phyloP scores from a whole-genome alignment of 2,113 vertebrate species.

The Calyptommatus sinebrachiatus region DNA sequence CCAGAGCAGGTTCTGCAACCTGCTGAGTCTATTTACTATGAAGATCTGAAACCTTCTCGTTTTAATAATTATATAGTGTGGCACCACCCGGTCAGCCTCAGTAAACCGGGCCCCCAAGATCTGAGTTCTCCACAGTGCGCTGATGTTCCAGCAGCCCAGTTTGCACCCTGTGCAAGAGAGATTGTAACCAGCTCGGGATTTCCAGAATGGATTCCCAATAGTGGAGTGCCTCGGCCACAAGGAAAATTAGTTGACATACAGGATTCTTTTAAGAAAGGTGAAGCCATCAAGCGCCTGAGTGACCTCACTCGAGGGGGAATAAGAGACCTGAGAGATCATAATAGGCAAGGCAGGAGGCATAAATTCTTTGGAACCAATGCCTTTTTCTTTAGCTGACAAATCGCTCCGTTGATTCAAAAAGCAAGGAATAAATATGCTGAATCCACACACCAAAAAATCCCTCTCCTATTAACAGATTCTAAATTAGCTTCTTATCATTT shows the following conservation, averaged over 20 bases:
- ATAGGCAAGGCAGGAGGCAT: constrained; percentile 68
- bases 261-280: constrained; percentile 73
- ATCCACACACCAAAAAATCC: constrained; percentile 10
- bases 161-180: neutral
- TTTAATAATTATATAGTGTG: constrained; percentile 22
- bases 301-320: constrained; percentile 52
- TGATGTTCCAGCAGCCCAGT: constrained; percentile 7
- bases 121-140: constrained; percentile 8
- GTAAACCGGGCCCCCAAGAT: constrained; percentile 36
- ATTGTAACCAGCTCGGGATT: neutral
- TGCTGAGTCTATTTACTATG: constrained; percentile 31
- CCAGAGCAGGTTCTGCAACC: constrained; percentile 13
- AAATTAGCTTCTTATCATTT: neutral
- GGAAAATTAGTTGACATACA: constrained; percentile 69
- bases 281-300: constrained; percentile 63
- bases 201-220: constrained; percentile 41
- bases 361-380: constrained; percentile 74
- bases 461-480: constrained; percentile 13
- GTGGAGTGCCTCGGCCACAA: constrained; percentile 38
- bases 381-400: constrained; percentile 72
- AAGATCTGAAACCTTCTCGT: constrained; percentile 46
- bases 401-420: constrained; percentile 42
- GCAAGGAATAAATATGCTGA: constrained; percentile 16
- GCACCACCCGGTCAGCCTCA: constrained; percentile 39
- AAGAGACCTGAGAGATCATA: constrained; percentile 75